These are phyloP conservation scores for Drosophila koepferae DNA, from an alignment of 2,888 invertebrate genomes.

Conservation along the genomic window DNA sequence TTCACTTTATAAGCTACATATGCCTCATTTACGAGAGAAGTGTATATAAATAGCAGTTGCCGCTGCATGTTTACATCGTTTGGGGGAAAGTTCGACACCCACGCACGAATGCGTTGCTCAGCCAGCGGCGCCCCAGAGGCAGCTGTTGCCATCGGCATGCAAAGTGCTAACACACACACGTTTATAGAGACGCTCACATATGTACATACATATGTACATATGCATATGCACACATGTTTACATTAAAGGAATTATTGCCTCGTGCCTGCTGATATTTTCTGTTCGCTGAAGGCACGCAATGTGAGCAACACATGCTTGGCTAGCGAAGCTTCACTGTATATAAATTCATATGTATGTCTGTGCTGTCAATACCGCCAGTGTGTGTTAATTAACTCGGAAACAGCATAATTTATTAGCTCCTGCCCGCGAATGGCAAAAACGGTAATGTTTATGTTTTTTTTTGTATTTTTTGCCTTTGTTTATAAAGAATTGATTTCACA, in stretches of 20 bases:
- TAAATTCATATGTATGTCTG: slow-evolving; percentile 13
- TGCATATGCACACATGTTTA: neutral
- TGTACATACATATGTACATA: neutral
- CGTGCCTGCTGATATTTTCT: slow-evolving; percentile 35
- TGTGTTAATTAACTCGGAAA: slow-evolving; percentile 60
- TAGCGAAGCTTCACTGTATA: slow-evolving; percentile 32
- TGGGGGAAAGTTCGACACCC: slow-evolving; percentile 71
- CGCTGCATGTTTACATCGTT: slow-evolving; percentile 52
- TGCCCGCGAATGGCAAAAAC: slow-evolving; percentile 6
- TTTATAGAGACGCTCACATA: neutral
- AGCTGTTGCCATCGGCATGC: slow-evolving; percentile 41
- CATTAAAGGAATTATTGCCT: slow-evolving; percentile 26
- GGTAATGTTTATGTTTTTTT: neutral
- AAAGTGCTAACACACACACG: slow-evolving; percentile 13
- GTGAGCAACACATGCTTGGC: slow-evolving; percentile 54
- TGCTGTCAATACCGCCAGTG: slow-evolving; percentile 24
- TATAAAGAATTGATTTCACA: slow-evolving; percentile 23
- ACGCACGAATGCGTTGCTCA: slow-evolving; percentile 75
- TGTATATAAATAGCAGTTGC: slow-evolving; percentile 52
- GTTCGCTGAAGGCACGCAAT: slow-evolving; percentile 60
- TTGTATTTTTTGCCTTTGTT: slow-evolving; percentile 26
- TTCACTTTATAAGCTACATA: neutral
- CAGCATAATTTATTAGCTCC: slow-evolving; percentile 60
- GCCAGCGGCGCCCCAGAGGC: slow-evolving; percentile 46
- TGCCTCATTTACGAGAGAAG: neutral